These are phyloP conservation scores for Dicyrtomina minuta DNA, from an alignment of 2,888 invertebrate genomes.

Conservation along the genomic window DNA sequence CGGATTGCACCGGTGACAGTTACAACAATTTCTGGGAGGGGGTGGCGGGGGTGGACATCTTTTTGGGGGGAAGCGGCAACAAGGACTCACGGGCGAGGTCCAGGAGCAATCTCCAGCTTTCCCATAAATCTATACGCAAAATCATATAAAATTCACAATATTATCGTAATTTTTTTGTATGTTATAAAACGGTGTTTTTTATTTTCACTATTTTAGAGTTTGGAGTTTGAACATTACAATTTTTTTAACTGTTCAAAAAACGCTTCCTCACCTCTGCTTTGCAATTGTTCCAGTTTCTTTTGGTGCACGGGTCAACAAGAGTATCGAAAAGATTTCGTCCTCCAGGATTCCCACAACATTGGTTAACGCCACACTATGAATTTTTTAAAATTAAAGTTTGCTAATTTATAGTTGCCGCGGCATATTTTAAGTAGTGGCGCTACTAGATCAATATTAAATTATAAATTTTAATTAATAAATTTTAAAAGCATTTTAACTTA, in stretches of 20 bases:
- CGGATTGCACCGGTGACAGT: constrained; percentile 19
- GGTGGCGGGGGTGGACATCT: constrained; percentile 25
- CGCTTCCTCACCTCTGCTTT: constrained; percentile 11
- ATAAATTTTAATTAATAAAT: too few relatives aligned
- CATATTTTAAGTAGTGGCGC: too few relatives aligned
- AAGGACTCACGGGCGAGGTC: not conserved
- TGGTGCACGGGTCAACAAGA: constrained; percentile 10
- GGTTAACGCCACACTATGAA: too few relatives aligned
- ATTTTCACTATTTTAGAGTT: not conserved
- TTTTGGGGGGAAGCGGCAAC: constrained; percentile 16
- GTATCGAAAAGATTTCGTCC: constrained; percentile 2
- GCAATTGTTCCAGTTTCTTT: constrained; percentile 12
- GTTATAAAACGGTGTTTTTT: not conserved
- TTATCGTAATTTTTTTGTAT: too few relatives aligned
- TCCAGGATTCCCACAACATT: too few relatives aligned
- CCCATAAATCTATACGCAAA: constrained; percentile 19
- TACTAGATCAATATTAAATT: too few relatives aligned
- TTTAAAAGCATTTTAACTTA: too few relatives aligned
- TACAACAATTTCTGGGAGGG: not conserved
- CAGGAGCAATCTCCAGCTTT: not conserved
- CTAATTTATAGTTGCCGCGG: too few relatives aligned
- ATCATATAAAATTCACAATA: too few relatives aligned
- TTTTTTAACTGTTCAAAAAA: too few relatives aligned
- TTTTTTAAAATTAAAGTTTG: too few relatives aligned
- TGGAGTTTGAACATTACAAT: too few relatives aligned